Evolutionary conservation across 2,113 vertebrate genomes (phyloP), one percentile per base, ranked within the genome.

Genomic region (Stomatorhinus ivindoensis): DNA sequence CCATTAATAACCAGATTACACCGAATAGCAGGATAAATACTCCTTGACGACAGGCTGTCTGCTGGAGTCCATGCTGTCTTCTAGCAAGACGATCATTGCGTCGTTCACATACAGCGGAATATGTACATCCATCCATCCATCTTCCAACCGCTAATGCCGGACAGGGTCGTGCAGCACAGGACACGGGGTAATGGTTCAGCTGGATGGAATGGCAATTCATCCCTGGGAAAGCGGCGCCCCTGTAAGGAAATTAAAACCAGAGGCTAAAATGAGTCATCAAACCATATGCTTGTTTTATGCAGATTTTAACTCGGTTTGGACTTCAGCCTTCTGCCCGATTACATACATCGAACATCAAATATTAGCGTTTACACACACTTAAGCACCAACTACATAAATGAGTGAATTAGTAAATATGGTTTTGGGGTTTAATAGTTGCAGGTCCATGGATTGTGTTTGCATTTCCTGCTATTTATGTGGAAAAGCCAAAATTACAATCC

Each of bases 1-100:
- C 85, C 85, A 87, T 87, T 87, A 87, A 87, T 51, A 87, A 35
- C 31, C 27, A 87, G 48, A 87, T 87, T 87, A 87, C 15, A 35
- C 47, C 3, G 31, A 87, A 87, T 31, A 55, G 27, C 85, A 7
- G 85, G 85, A 39, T 39, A 53, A 35, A 87, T 19, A 19, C 27
- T 35, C 10, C 85, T 11, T 27, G 83, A 55, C 19, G 15, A 55
- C 27, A 55, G 27, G n/a, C 48, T 11, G 3, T 17, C 19, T 21
- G 44, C 82, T 3, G 24, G 39, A 84, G 24, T 87, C 6, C 27
- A 31, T 3, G 11, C 50, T 17, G 48, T 31, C 15, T 17, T 53
- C 15, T 17, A 53, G 48, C 27, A 6, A 53, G n/a, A 4, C 35
- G 85, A 27, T 7, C 47, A 17, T 42, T 35, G 82, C 31, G 19